These are phyloP conservation scores for Pollenia griseotomentosa DNA, from an alignment of 2,888 invertebrate genomes.

Conservation along the genomic window DNA sequence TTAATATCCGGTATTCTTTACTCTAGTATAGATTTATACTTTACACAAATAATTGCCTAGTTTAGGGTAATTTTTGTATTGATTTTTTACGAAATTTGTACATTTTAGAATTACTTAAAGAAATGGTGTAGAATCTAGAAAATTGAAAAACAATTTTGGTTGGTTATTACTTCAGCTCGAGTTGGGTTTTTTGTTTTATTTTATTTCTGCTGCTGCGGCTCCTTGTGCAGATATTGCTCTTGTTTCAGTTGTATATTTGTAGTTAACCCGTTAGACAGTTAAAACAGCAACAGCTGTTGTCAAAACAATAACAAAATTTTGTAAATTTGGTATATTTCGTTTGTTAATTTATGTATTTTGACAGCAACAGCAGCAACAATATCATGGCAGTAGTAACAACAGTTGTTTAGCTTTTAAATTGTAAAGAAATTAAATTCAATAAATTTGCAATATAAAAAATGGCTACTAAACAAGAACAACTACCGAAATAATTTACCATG, in stretches of 20 bases:
- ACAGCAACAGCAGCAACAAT: constrained; percentile 34
- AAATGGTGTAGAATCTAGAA: constrained; percentile 43
- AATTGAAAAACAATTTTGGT: constrained; percentile 67
- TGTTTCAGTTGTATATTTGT: constrained; percentile 19
- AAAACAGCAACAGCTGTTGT: constrained; percentile 70
- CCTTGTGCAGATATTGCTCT: background rate
- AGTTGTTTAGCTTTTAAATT: constrained; percentile 70
- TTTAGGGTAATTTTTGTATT: background rate
- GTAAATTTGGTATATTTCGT: constrained; percentile 60
- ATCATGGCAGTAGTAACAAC: constrained; percentile 53
- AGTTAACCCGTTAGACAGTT: constrained; percentile 71
- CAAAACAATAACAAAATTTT: constrained; percentile 53
- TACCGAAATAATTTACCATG: background rate
- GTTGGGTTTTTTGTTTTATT: constrained; percentile 4
- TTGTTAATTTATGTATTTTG: constrained; percentile 73
- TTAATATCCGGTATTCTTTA: too few relatives aligned
- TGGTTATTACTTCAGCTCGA: constrained; percentile 40
- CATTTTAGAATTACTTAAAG: background rate
- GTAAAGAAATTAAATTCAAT: constrained; percentile 71
- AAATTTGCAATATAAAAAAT: constrained; percentile 66
- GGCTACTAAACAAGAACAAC: constrained; percentile 24
- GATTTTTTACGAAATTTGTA: background rate
- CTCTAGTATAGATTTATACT: too few relatives aligned
- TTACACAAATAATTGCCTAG: too few relatives aligned
- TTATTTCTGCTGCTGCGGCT: background rate